phyloP scores from a whole-genome alignment of 2,888 invertebrate species.

The Brenthis ino region DNA sequence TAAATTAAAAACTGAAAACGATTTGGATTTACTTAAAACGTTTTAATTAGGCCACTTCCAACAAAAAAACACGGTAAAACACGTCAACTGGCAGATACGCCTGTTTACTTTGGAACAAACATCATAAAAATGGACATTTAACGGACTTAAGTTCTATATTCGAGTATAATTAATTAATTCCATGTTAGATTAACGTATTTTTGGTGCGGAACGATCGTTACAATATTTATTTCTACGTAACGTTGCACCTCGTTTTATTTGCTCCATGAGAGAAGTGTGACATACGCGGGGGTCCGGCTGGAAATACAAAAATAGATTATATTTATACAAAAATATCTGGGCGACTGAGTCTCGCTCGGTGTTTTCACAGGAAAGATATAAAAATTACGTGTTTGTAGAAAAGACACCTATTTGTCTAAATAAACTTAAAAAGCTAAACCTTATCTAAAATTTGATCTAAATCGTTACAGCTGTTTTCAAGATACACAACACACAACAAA shows the following conservation, averaged over 20 bases:
- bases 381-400: no score
- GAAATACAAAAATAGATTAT: constrained; percentile 39
- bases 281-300: constrained; percentile 90
- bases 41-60: no score
- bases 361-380: no score
- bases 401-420: no score
- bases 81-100: neutral
- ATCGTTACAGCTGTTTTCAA: no score
- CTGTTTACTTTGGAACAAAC: neutral
- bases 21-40: no score
- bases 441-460: no score
- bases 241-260: constrained; percentile 93
- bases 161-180: constrained; percentile 6
- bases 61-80: no score
- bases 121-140: constrained; percentile 3
- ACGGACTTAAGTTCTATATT: constrained; percentile 8
- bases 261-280: constrained; percentile 96
- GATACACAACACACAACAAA: no score
- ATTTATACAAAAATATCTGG: neutral
- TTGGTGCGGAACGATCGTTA: constrained; percentile 94
- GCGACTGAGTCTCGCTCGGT: constrained; percentile 37
- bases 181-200: constrained; percentile 84
- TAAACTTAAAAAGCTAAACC: no score
- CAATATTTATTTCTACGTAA: constrained; percentile 89
- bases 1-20: no score